These are phyloP conservation scores for Strigamia crassipes DNA, from an alignment of 2,888 invertebrate genomes.

Conservation along the genomic window DNA sequence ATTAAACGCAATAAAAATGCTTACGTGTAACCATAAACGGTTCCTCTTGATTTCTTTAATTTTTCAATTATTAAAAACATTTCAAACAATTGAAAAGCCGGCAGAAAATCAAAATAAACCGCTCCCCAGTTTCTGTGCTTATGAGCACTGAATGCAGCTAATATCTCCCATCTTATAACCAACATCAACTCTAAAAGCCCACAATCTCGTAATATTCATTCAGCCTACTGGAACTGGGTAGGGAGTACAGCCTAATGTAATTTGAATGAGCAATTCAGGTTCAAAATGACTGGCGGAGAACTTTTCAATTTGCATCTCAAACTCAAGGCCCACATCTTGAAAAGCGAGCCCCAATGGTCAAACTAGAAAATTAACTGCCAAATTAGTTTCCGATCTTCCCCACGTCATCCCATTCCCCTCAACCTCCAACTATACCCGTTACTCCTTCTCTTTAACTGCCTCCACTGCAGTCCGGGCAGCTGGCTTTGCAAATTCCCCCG, in stretches of 20 bases:
- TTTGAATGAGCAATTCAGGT: slow-evolving; percentile 31
- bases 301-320: slow-evolving; percentile 36
- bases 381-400: slow-evolving; percentile 33
- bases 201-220: slow-evolving; percentile 4
- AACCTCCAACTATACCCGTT: not conserved
- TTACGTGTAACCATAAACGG: not conserved
- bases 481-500: slow-evolving; percentile 40
- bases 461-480: slow-evolving; percentile 19
- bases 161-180: not conserved
- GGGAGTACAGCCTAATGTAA: slow-evolving; percentile 39
- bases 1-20: not conserved
- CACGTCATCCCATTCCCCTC: not conserved
- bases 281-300: slow-evolving; percentile 27
- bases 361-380: slow-evolving; percentile 35
- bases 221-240: not conserved
- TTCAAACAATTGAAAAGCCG: no score
- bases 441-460: slow-evolving; percentile 13
- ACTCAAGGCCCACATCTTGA: slow-evolving; percentile 29
- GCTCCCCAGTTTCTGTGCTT: no score
- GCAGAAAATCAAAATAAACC: no score
- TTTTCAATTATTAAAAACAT: no score
- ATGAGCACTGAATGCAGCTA: not conserved
- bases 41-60: no score
- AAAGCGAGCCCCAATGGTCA: slow-evolving; percentile 34
- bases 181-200: not conserved